A percentile compares a stretch with the other conserved stretches of the same genome.
Conservation (phyloP, 1,140 invertebrate genomes). For the Carposina sasakii region DNA sequence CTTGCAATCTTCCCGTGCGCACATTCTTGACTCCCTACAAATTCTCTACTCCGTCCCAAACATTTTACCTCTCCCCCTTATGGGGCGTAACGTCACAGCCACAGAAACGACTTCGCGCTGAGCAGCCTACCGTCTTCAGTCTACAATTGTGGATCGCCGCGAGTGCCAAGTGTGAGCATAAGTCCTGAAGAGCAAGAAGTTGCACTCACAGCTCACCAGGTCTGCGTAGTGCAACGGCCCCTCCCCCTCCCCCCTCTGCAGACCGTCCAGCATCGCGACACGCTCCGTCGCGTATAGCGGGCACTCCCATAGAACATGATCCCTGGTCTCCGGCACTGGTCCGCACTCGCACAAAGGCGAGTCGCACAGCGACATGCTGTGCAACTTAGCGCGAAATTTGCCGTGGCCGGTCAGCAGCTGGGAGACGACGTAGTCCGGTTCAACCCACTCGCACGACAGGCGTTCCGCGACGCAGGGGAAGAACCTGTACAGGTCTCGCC, state of each 20-base stretch:
- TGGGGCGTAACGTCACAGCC: too few species aligned
- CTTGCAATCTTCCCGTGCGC: too few species aligned
- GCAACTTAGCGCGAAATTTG: not conserved
- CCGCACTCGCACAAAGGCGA: conserved; percentile 3
- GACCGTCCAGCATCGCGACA: not conserved
- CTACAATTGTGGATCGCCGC: too few species aligned
- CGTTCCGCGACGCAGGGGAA: not conserved
- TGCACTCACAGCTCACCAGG: not conserved
- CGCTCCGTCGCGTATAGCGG: not conserved
- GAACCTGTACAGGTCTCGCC: not conserved
- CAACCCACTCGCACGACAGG: not conserved
- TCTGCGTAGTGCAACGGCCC: not conserved
- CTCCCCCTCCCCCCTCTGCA: not conserved
- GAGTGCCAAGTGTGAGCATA: conserved; percentile 29
- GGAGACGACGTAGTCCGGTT: conserved; percentile 1
- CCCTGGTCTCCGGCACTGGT: not conserved
- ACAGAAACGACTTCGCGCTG: too few species aligned
- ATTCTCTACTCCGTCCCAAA: too few species aligned
- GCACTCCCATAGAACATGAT: conserved; percentile 9
- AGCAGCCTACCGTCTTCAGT: too few species aligned
- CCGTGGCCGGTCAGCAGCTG: conserved; percentile 8
- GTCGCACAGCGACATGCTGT: not conserved
- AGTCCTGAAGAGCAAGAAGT: not conserved
- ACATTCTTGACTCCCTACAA: too few species aligned
- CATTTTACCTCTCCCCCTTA: too few species aligned